Evolutionary conservation across 2,888 invertebrate species (phyloP).

Genomic region (Spisula solida): DNA sequence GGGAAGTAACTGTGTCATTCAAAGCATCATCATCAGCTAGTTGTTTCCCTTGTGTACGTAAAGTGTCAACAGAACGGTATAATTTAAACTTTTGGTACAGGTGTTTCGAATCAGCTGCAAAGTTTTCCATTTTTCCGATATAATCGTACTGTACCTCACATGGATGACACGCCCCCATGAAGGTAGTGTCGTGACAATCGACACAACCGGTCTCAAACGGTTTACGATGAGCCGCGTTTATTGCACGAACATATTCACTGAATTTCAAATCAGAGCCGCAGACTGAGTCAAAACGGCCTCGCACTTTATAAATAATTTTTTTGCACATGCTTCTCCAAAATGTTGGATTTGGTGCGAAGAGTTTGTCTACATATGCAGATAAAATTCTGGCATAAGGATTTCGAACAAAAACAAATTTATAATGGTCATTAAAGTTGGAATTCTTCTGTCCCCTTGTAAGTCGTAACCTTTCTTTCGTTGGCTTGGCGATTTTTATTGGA

Average conservation of each 20-base stretch:
- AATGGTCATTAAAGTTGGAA: conserved; percentile 33
- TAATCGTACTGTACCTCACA: conserved; percentile 72
- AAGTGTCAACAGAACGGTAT: conserved; percentile 44
- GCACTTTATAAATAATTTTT: conserved; percentile 52
- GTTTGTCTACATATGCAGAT: conserved; percentile 77
- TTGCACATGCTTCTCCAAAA: conserved; percentile 62
- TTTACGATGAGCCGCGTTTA: conserved; percentile 64
- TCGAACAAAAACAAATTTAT: conserved; percentile 75
- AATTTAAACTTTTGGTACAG: conserved; percentile 48
- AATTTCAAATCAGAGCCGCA: conserved; percentile 76
- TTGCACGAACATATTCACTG: conserved; percentile 72
- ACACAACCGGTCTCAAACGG: conserved; percentile 16
- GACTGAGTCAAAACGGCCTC: not conserved
- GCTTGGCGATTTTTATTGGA: conserved; percentile 54
- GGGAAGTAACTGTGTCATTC: conserved; percentile 59
- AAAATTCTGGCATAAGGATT: conserved; percentile 76
- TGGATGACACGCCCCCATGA: conserved; percentile 67
- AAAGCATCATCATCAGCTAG: conserved; percentile 66
- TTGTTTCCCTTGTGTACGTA: conserved; percentile 34
- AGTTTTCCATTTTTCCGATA: conserved; percentile 76
- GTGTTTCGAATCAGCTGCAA: conserved; percentile 65
- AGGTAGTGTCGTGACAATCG: conserved; percentile 74
- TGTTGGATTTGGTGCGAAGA: conserved; percentile 74
- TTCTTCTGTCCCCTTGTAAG: not conserved
- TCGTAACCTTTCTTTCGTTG: conserved; percentile 49